These are phyloP conservation scores for Clistopyga incitator DNA, from an alignment of 2,888 invertebrate species.

Conservation along the genomic window DNA sequence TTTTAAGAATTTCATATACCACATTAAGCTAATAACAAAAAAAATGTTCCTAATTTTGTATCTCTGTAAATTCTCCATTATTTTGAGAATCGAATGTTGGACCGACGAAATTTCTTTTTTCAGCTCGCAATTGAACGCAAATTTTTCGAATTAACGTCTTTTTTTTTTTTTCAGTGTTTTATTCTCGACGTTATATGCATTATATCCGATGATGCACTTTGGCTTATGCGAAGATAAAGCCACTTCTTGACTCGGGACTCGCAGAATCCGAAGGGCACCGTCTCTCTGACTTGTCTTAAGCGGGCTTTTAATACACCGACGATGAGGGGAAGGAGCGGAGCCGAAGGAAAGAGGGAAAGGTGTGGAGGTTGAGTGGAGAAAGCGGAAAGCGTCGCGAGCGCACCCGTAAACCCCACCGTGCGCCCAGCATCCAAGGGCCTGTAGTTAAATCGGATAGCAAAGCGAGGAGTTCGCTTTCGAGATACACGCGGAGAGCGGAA, in stretches of 20 bases:
- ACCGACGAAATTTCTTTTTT: too few relatives aligned
- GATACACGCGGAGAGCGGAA: conserved; percentile 37
- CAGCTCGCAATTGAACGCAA: too few relatives aligned
- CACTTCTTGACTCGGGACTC: conserved; percentile 69
- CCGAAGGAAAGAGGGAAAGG: conserved; percentile 15
- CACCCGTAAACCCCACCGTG: conserved; percentile 70
- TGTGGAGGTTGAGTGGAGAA: conserved; percentile 23
- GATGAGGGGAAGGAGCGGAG: conserved; percentile 12
- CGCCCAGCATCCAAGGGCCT: conserved; percentile 67
- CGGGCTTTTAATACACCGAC: conserved; percentile 23
- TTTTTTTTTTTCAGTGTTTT: too few relatives aligned
- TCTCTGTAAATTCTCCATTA: too few relatives aligned
- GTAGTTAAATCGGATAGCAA: conserved; percentile 79
- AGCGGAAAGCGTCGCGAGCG: conserved; percentile 52
- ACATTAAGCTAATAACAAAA: too few relatives aligned
- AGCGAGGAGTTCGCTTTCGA: conserved; percentile 19
- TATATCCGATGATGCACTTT: conserved; percentile 69
- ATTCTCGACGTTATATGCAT: neutral
- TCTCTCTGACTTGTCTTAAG: neutral
- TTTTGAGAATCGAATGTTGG: too few relatives aligned
- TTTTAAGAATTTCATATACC: too few relatives aligned
- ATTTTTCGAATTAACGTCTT: too few relatives aligned
- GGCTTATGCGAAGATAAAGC: conserved; percentile 76
- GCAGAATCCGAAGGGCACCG: neutral
- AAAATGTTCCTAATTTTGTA: too few relatives aligned